These are phyloP conservation scores for fruit fly (Drosophila melanogaster) DNA, from an alignment of 1,140 invertebrate genomes.

Conservation along the genomic window DNA sequence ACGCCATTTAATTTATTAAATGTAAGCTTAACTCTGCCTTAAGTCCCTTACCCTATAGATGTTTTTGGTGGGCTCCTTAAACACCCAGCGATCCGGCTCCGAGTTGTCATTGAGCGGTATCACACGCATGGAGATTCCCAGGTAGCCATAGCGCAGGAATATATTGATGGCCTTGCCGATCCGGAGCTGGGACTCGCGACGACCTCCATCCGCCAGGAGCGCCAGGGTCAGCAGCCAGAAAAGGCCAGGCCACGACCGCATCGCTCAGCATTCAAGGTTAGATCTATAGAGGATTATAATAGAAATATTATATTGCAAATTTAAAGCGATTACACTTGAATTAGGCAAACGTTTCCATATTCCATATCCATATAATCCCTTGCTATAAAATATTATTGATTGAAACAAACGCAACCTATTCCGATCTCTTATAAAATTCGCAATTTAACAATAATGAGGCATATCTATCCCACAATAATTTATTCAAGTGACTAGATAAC, in stretches of 20 bases:
- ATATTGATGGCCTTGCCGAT: constrained; percentile 90
- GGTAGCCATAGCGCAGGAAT: constrained; percentile 90
- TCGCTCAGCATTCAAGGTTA: constrained; percentile 69
- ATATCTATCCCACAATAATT: neutral
- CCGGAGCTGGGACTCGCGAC: constrained; percentile 86
- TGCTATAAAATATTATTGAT: too few species aligned
- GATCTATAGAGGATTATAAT: constrained; percentile 21
- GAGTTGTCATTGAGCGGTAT: constrained; percentile 90
- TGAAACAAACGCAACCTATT: too few species aligned
- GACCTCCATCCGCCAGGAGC: constrained; percentile 61
- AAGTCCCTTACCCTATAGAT: constrained; percentile 86
- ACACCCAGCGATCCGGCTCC: constrained; percentile 90
- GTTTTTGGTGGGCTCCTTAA: constrained; percentile 92
- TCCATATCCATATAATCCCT: too few species aligned
- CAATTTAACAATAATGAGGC: neutral
- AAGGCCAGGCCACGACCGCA: constrained; percentile 63
- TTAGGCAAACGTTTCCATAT: too few species aligned
- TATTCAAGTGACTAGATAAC: neutral
- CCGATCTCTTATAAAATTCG: too few species aligned
- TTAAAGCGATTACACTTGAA: too few species aligned
- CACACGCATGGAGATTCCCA: constrained; percentile 93
- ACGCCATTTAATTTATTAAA: too few species aligned
- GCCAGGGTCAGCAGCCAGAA: constrained; percentile 73
- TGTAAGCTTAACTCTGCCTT: too few species aligned
- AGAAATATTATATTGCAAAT: neutral